Base-by-base conservation (phyloP, 37 sponge, comb jelly and placozoan species). In the Crambe crambe region DNA sequence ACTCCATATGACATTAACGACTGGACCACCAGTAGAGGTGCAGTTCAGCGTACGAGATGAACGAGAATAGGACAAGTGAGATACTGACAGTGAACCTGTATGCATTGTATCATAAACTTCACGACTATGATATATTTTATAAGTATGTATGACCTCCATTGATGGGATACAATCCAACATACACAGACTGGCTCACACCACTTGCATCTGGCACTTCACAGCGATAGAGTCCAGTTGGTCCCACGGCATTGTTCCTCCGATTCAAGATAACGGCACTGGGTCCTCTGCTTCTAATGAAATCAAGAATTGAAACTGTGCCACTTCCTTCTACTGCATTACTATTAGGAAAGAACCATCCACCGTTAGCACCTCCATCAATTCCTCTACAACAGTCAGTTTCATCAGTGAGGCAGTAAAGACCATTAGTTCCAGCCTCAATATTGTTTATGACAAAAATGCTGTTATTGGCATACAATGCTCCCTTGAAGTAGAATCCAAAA, bases 21-120 rank as follows among this genome's bases (percentile, higher is more conserved):
- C 76, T 41, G 76, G 76, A 32, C 76, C 76, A 21, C 76, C 76
- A 58, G 38, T 76, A 30, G 62, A 76, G 60, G 58, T 76, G 26
- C 76, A 76, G 63, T 58, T 76, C 60, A 76, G 76, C 27, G 76
- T 60, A 12, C 20, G 23, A n/a, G 31, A n/a, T n/a, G 51, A 3
- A 72, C 6, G 3, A 57, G 25, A 15, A 70, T 37, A 40, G 25
- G 26, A 35, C 42, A 70, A 25, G 2, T 1, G 38, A 59, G 62
- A 35, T 6, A 60, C 32, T 32, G 62, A 31, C 21, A 35, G 26
- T 2, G 42, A 3, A 1, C 57, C 56, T 74, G 58, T 21, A n/a
- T 4, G 9, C 1, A 26, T 25, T 35, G 56, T 8, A 68, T 63
- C 21, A 37, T 37, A n/a, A n/a, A n/a, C n/a, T 3, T 18, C 6